Percentiles rank a stretch among this genome's conserved stretches.
phyloP scores from a whole-genome alignment of 2,797 vertebrate genomes.

The Molothrus aeneus region DNA sequence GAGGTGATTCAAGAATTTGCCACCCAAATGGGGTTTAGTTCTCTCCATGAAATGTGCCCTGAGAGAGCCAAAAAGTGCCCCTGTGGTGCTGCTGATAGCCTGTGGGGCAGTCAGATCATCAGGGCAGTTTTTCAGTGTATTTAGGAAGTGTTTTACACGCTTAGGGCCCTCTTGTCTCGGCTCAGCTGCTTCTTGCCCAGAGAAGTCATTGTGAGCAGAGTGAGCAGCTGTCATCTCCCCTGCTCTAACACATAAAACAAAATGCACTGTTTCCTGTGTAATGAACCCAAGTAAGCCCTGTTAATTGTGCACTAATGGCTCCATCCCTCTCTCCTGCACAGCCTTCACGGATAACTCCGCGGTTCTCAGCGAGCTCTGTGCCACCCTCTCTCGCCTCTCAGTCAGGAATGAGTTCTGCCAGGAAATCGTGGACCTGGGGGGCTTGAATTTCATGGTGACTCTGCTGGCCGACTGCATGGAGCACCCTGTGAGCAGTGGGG shows the following conservation, averaged over 20 bases:
- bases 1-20: background rate
- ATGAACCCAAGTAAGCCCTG: no score
- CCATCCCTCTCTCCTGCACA: background rate
- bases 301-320: background rate
- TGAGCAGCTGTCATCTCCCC: background rate
- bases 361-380: slow-evolving; percentile 90
- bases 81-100: background rate
- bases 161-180: background rate
- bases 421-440: slow-evolving; percentile 92
- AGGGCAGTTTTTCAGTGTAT: background rate
- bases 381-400: slow-evolving; percentile 87
- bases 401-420: slow-evolving; percentile 97
- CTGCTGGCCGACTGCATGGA: slow-evolving; percentile 87
- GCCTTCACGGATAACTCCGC: slow-evolving; percentile 79
- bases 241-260: background rate
- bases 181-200: background rate
- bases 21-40: background rate
- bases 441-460: slow-evolving; percentile 86
- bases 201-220: background rate
- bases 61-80: background rate
- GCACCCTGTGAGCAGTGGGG: slow-evolving; percentile 44
- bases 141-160: background rate
- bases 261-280: fast-evolving
- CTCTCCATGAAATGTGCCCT: background rate
- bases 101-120: background rate